Evolutionary conservation across 2,888 invertebrate genomes (phyloP).

Genomic region (Megaustenia siamemsis): DNA sequence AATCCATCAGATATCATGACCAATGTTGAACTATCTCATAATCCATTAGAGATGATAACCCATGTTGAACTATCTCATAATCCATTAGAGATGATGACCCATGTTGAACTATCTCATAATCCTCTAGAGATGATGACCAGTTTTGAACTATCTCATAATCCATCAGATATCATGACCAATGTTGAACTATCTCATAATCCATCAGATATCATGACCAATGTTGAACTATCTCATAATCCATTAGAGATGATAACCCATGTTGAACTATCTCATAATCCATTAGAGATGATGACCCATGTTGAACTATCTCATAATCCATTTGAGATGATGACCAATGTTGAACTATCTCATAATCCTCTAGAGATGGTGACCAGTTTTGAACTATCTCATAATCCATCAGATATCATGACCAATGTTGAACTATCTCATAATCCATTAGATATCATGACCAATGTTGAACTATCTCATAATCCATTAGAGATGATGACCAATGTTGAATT

Average conservation of each 20-base stretch:
- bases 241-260: no score
- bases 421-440: not conserved
- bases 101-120: no score
- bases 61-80: not conserved
- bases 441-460: not conserved
- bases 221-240: no score
- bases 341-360: not conserved
- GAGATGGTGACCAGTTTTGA: no score
- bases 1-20: not conserved
- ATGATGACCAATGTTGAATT: not conserved
- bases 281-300: not conserved
- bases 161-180: no score
- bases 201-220: no score
- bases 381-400: not conserved
- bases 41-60: not conserved
- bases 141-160: not conserved
- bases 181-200: no score
- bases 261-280: not conserved
- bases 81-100: no score
- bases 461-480: not conserved
- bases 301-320: not conserved
- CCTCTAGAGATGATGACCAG: no score
- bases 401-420: not conserved
- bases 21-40: not conserved
- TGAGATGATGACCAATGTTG: not conserved